These are phyloP conservation scores for Lamellibrachia satsuma DNA, from an alignment of 2,888 invertebrate species.

Conservation along the genomic window DNA sequence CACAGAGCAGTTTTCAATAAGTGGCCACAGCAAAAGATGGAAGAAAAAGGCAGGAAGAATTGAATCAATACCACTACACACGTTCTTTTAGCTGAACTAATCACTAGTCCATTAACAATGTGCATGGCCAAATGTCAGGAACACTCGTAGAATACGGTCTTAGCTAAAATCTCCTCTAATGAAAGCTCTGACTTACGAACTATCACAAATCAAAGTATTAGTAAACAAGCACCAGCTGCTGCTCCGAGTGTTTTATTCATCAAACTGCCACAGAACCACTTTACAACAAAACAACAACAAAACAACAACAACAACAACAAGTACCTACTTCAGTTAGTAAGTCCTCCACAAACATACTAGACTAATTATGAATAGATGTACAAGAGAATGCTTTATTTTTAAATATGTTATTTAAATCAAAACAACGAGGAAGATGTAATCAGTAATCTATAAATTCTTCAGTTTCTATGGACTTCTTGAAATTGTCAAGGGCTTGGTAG, in stretches of 20 bases:
- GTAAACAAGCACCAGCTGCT: neutral
- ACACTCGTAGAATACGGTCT: neutral
- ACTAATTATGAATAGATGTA: neutral
- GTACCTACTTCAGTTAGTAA: neutral
- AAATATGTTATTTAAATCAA: neutral
- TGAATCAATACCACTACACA: slow-evolving; percentile 25
- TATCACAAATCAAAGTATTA: slow-evolving; percentile 1
- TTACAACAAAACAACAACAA: neutral
- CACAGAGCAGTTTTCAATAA: neutral
- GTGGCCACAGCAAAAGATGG: neutral
- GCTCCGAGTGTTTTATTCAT: neutral
- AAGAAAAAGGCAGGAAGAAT: neutral
- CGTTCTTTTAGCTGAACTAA: neutral
- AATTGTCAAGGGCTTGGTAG: neutral
- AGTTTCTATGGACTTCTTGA: neutral
- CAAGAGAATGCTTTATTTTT: neutral
- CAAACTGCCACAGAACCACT: neutral
- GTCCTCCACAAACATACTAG: neutral
- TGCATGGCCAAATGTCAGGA: neutral
- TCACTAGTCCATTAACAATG: neutral
- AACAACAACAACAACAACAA: neutral
- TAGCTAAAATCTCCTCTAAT: neutral
- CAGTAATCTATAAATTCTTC: neutral
- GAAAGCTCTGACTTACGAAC: neutral
- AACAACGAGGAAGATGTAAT: neutral